phyloP scores from a whole-genome alignment of 2,888 invertebrate species.

The Aphodius granarius region DNA sequence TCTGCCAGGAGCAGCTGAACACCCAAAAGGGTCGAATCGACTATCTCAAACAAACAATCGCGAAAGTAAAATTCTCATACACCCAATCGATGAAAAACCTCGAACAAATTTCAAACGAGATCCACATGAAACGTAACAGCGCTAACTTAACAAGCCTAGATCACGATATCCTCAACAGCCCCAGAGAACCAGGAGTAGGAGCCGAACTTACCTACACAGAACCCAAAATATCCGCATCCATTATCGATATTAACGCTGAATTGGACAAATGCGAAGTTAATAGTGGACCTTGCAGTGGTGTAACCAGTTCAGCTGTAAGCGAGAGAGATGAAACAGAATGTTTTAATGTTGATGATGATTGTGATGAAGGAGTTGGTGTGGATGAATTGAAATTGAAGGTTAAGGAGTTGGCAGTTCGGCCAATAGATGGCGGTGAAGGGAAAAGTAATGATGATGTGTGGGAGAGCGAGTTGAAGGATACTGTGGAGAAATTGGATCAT shows the following conservation, averaged over 20 bases:
- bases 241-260: constrained; percentile 59
- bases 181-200: constrained; percentile 67
- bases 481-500: constrained; percentile 76
- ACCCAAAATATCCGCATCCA: constrained; percentile 31
- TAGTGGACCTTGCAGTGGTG: constrained; percentile 60
- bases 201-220: constrained; percentile 56
- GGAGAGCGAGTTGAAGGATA: constrained; percentile 72
- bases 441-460: constrained; percentile 69
- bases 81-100: constrained; percentile 79
- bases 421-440: constrained; percentile 71
- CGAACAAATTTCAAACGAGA: constrained; percentile 91
- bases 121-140: constrained; percentile 71
- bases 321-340: constrained; percentile 54
- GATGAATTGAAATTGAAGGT: constrained; percentile 71
- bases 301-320: constrained; percentile 56
- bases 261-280: constrained; percentile 61
- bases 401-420: constrained; percentile 72
- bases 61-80: constrained; percentile 79
- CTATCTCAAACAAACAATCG: constrained; percentile 76
- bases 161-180: constrained; percentile 56
- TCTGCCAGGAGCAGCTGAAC: constrained; percentile 82
- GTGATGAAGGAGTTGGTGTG: constrained; percentile 54
- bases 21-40: constrained; percentile 85
- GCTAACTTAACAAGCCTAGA: constrained; percentile 37
- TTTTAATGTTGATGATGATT: constrained; percentile 43